Percentiles rank a stretch among this genome's conserved stretches.
Conservation (phyloP, 2,797 vertebrate genomes). For the Oophaga sylvatica region DNA sequence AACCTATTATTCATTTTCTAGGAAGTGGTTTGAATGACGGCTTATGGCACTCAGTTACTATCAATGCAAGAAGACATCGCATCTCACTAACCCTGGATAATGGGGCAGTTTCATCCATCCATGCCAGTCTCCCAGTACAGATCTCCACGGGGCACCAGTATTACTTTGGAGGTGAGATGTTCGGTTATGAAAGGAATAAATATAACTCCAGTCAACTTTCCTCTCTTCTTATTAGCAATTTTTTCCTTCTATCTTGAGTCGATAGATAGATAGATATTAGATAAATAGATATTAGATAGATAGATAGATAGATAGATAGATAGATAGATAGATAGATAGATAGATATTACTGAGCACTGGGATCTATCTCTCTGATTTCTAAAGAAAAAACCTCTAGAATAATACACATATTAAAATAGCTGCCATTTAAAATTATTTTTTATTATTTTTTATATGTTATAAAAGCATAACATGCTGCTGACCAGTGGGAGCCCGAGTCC, state of each 20-base stretch:
- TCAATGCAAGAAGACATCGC: constrained; percentile 81
- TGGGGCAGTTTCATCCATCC: constrained; percentile 77
- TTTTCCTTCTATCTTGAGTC: neutral
- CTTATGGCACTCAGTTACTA: constrained; percentile 88
- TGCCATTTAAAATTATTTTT: too few relatives aligned
- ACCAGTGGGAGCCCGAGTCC: too few relatives aligned
- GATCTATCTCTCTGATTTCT: too few relatives aligned
- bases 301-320: too few relatives aligned
- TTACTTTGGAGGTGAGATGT: constrained; percentile 88
- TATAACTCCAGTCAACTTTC: neutral
- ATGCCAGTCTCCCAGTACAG: constrained; percentile 74
- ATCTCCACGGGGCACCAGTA: constrained; percentile 83
- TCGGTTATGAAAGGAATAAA: neutral
- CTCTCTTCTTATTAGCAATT: neutral
- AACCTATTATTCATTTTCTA: constrained; percentile 66
- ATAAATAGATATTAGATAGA: too few relatives aligned
- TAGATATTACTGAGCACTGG: too few relatives aligned
- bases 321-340: too few relatives aligned
- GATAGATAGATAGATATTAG: too few relatives aligned
- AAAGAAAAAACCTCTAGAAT: too few relatives aligned
- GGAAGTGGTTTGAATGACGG: constrained; percentile 87
- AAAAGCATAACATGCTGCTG: too few relatives aligned
- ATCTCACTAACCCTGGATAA: constrained; percentile 84
- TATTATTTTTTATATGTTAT: too few relatives aligned
- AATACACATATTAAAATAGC: too few relatives aligned